Base-by-base conservation (phyloP, 2,797 vertebrate genomes). In the Epinephelus coioides region DNA sequence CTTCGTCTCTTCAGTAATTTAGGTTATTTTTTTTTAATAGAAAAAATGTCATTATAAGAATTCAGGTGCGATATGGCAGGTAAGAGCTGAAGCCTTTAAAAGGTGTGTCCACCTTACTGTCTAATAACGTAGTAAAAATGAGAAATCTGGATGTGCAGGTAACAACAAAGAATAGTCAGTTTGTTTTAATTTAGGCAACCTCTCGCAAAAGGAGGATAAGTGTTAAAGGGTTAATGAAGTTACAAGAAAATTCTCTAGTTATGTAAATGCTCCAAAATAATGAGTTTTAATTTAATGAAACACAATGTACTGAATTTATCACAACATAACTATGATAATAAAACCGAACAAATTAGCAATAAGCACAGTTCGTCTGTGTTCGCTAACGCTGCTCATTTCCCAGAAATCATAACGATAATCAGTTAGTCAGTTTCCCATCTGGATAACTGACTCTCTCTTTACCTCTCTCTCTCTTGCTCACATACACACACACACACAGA, bases 361-460 rank as follows among this genome's bases (percentile, higher is more conserved):
- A 38, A 76, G 61, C 23, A 19, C 17, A 5, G 13, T 51, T 53
- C 8, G n/a, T 76, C 8, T 40, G 44, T 21, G 10, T 50, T 56
- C 65, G 25, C 6, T 18, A 66, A 71, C 2, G 57, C 23, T 14
- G 40, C 60, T 83, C 64, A 25, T 55, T 91, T 90, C 86, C 86
- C 86, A 81, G 84, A 91, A 90, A 76, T 60, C 59, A 44, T 18
- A 63, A 53, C 27, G 0, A 25, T 65, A 56, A 82, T 77, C 67
- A 61, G 73, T 84, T 67, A 76, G 76, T 87, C 82, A 73, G 63
- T 77, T 83, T 82, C 56, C 82, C 76, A 55, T 68, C 70, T 78
- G 72, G 44, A 63, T 34, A 18, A 18, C 54, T 18, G 1, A 56
- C 23, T 49, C 40, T 56, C 47, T 57, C 27, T 54, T 17, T 19